phyloP scores from a whole-genome alignment of 2,888 invertebrate species.

The Phalera bucephala region DNA sequence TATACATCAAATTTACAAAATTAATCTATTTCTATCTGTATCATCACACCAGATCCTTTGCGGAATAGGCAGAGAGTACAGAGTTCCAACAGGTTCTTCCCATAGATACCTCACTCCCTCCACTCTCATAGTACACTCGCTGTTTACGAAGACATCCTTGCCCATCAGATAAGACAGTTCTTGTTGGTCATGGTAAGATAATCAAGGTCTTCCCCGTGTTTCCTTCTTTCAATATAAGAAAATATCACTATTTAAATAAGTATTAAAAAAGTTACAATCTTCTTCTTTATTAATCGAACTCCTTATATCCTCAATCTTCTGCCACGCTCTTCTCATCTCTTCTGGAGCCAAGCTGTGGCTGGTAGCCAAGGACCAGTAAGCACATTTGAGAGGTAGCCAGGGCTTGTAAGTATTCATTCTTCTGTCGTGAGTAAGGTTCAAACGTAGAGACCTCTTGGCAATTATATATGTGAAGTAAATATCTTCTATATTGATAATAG shows the following conservation, averaged over 20 bases:
- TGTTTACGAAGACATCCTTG: too few species aligned
- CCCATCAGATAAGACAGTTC: too few species aligned
- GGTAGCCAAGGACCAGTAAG: slow-evolving; percentile 50
- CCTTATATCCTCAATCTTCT: slow-evolving; percentile 22
- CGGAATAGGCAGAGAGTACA: too few species aligned
- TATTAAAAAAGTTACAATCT: slow-evolving; percentile 37
- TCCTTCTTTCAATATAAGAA: slow-evolving; percentile 46
- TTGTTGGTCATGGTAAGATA: too few species aligned
- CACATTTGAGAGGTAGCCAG: slow-evolving; percentile 37
- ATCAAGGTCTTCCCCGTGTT: too few species aligned
- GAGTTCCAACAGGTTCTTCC: too few species aligned
- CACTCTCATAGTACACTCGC: too few species aligned
- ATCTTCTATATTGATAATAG: slow-evolving; percentile 87
- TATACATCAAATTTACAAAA: too few species aligned
- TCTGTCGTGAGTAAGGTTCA: slow-evolving; percentile 80
- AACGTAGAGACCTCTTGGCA: slow-evolving; percentile 75
- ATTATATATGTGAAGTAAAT: slow-evolving; percentile 88
- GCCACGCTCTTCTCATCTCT: slow-evolving; percentile 49
- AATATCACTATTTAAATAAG: slow-evolving; percentile 36
- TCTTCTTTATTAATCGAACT: slow-evolving; percentile 10
- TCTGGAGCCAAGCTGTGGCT: slow-evolving; percentile 47
- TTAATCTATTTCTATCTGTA: too few species aligned
- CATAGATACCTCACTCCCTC: too few species aligned
- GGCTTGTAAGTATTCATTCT: slow-evolving; percentile 71
- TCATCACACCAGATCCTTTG: too few species aligned